A percentile compares a stretch with the other conserved stretches of the same genome.
These are phyloP conservation scores for Hippasteria phrygiana DNA, from an alignment of 53 echinoderm and acorn worm genomes.

Conservation along the genomic window DNA sequence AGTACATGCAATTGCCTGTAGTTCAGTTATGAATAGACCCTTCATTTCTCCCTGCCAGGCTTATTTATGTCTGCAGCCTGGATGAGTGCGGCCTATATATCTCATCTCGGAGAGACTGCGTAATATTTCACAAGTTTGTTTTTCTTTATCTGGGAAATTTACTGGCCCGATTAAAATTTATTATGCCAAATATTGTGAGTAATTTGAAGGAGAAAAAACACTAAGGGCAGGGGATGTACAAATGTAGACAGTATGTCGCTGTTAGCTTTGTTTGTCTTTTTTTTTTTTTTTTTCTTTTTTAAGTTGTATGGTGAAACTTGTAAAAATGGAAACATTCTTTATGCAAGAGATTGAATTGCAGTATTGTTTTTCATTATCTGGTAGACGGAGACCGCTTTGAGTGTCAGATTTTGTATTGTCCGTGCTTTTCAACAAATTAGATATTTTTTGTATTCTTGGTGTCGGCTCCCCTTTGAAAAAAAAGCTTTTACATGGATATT, in stretches of 20 bases:
- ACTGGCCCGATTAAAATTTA: background rate
- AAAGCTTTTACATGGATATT: too few species aligned
- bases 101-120: conserved; percentile 14
- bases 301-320: background rate
- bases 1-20: conserved; percentile 13
- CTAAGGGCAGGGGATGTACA: too few species aligned
- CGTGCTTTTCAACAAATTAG: too few species aligned
- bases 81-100: conserved; percentile 1
- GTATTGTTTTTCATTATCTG: background rate
- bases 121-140: background rate
- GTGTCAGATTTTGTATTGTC: too few species aligned
- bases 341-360: background rate
- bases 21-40: conserved; percentile 17
- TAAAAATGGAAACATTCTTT: background rate
- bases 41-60: background rate
- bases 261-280: too few species aligned
- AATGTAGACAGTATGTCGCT: too few species aligned
- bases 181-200: conserved; percentile 2
- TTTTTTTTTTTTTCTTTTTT: too few species aligned
- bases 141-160: background rate
- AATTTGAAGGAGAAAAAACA: too few species aligned
- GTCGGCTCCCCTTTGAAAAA: too few species aligned
- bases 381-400: too few species aligned
- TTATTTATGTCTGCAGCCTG: background rate
- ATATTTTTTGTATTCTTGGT: too few species aligned